Conservation (phyloP, 2,113 vertebrate species). For the Copsychus sechellarum region DNA sequence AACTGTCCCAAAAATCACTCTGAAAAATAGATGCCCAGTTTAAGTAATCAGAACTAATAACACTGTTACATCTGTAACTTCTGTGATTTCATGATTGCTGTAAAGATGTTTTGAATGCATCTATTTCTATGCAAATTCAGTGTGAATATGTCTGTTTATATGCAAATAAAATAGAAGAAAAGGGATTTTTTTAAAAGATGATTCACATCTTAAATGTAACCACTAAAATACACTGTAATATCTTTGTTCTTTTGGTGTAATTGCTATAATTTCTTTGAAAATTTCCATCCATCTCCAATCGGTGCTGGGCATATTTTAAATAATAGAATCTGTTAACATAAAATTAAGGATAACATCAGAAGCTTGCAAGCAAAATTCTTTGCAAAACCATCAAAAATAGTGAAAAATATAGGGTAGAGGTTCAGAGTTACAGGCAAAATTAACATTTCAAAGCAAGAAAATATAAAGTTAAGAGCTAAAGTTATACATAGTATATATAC, state of each 20-base stretch:
- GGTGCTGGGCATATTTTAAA: neutral
- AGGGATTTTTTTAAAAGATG: neutral
- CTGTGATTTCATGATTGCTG: slow-evolving; percentile 34
- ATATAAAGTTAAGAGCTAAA: neutral
- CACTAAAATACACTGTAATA: slow-evolving; percentile 14
- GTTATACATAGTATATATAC: no score
- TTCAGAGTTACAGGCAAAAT: neutral
- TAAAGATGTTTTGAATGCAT: slow-evolving; percentile 12
- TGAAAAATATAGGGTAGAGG: neutral
- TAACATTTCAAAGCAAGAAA: neutral
- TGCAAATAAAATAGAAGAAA: slow-evolving; percentile 56
- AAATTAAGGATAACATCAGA: neutral
- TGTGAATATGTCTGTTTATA: slow-evolving; percentile 8
- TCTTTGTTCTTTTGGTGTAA: slow-evolving; percentile 34
- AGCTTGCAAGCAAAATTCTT: neutral
- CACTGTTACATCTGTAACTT: slow-evolving; percentile 49
- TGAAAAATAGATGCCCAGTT: slow-evolving; percentile 38
- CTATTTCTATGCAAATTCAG: slow-evolving; percentile 43
- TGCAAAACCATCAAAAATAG: neutral
- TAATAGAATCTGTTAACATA: slow-evolving; percentile 8
- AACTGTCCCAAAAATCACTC: neutral
- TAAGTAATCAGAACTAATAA: slow-evolving; percentile 49
- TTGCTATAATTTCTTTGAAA: slow-evolving; percentile 35
- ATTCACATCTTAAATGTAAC: slow-evolving; percentile 11
- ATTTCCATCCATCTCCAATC: neutral